phyloP scores from a whole-genome alignment of 2,797 vertebrate genomes.

The Spizella passerina region DNA sequence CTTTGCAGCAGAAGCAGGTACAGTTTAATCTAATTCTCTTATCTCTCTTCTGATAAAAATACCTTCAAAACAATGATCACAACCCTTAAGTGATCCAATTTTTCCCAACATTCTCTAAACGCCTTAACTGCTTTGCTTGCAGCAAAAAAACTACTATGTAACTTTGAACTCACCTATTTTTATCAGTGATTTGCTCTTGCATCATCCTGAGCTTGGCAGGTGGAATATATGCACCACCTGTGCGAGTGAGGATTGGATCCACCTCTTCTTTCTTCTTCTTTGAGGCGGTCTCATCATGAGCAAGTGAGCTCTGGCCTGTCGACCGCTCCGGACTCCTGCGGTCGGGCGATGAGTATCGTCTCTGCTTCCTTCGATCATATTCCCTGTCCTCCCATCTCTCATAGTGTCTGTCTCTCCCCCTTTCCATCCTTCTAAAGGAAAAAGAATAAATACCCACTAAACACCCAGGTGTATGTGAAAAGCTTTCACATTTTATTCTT shows the following conservation, averaged over 20 bases:
- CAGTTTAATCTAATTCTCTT: background rate
- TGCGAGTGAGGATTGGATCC: slow-evolving; percentile 94
- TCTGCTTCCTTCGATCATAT: slow-evolving; percentile 69
- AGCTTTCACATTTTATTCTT: background rate
- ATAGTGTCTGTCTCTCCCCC: slow-evolving; percentile 68
- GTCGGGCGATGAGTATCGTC: slow-evolving; percentile 79
- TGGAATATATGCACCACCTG: slow-evolving; percentile 95
- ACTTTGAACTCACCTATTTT: slow-evolving; percentile 84
- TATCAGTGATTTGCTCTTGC: slow-evolving; percentile 97
- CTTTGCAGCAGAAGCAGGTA: background rate
- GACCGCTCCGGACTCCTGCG: slow-evolving; percentile 65
- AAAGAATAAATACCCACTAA: background rate
- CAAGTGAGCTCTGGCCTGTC: slow-evolving; percentile 48
- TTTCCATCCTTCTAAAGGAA: slow-evolving; percentile 66
- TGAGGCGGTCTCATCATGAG: slow-evolving; percentile 76
- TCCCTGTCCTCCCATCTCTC: slow-evolving; percentile 77
- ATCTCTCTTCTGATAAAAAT: background rate
- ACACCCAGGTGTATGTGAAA: accelerated
- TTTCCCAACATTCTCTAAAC: background rate
- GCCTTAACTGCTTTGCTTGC: background rate
- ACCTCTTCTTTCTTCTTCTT: slow-evolving; percentile 96
- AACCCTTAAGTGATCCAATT: background rate
- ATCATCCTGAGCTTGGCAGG: slow-evolving; percentile 96
- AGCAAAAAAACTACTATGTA: background rate
- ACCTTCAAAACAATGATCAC: background rate